Evolutionary conservation across 2,888 invertebrate species (phyloP).

Genomic region (Tortricodes alternella): DNA sequence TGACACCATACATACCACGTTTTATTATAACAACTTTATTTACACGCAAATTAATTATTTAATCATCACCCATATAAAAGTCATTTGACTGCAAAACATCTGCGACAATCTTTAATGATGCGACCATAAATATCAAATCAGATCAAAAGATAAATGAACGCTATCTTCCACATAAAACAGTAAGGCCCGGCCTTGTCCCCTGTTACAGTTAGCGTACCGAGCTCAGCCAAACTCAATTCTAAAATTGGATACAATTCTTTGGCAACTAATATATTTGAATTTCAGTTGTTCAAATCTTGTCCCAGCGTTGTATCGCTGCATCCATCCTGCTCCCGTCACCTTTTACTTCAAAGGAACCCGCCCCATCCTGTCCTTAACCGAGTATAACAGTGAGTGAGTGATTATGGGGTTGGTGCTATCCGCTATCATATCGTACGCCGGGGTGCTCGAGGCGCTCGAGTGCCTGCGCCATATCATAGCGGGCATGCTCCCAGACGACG

Average conservation of each 20-base stretch:
- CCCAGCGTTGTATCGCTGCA: constrained; percentile 74
- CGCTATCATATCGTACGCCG: constrained; percentile 88
- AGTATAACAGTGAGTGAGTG: constrained; percentile 34
- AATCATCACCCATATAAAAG: background rate
- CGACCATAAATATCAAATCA: constrained; percentile 41
- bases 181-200: constrained; percentile 54
- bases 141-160: constrained; percentile 28
- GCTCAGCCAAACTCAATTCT: constrained; percentile 76
- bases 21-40: background rate
- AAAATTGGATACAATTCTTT: constrained; percentile 77
- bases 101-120: constrained; percentile 29
- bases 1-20: too few species aligned
- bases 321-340: constrained; percentile 62
- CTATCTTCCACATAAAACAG: constrained; percentile 18
- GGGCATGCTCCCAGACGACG: constrained; percentile 66
- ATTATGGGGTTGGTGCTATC: constrained; percentile 89
- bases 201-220: constrained; percentile 47
- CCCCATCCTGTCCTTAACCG: constrained; percentile 51
- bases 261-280: constrained; percentile 79
- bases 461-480: constrained; percentile 78
- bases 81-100: constrained; percentile 8
- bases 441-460: constrained; percentile 86
- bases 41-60: background rate
- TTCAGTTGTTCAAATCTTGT: constrained; percentile 82
- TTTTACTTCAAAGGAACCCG: constrained; percentile 47